Percentiles rank a stretch among this genome's conserved stretches.
Evolutionary conservation across 2,888 invertebrate species (phyloP).

Genomic region (Cosmopolites sordidus): DNA sequence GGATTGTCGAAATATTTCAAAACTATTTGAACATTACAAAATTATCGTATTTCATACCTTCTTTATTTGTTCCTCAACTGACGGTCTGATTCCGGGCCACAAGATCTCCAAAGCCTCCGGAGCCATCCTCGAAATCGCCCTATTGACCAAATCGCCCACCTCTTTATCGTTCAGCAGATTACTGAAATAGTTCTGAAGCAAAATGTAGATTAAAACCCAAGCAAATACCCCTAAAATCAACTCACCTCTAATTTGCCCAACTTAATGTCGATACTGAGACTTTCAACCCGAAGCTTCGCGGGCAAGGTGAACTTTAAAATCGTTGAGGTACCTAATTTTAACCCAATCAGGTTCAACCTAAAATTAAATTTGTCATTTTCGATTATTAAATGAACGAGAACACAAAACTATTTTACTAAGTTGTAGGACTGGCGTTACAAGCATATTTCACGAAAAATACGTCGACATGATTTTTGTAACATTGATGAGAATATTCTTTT

Average conservation of each 20-base stretch:
- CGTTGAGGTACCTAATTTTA: conserved; percentile 42
- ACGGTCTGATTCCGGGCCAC: conserved; percentile 47
- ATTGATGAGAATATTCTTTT: too few relatives aligned
- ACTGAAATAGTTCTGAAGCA: conserved; percentile 44
- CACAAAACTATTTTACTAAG: too few relatives aligned
- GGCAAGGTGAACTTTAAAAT: conserved; percentile 37
- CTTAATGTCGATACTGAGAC: conserved; percentile 40
- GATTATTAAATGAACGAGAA: too few relatives aligned
- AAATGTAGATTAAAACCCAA: background rate
- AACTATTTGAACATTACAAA: too few relatives aligned
- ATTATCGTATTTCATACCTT: conserved; percentile 36
- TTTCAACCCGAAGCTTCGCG: conserved; percentile 34
- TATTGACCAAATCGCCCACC: conserved; percentile 44
- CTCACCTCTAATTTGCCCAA: conserved; percentile 41
- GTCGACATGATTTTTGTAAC: too few relatives aligned
- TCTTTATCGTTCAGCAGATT: conserved; percentile 45
- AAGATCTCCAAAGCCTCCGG: conserved; percentile 46
- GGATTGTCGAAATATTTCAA: too few relatives aligned
- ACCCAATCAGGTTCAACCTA: conserved; percentile 42
- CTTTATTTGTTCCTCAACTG: conserved; percentile 42
- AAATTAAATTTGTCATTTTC: background rate
- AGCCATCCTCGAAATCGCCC: conserved; percentile 44
- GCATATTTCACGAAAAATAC: too few relatives aligned
- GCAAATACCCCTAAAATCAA: background rate
- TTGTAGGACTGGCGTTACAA: too few relatives aligned